phyloP scores from a whole-genome alignment of 2,113 vertebrate genomes.

The Oplegnathus fasciatus region DNA sequence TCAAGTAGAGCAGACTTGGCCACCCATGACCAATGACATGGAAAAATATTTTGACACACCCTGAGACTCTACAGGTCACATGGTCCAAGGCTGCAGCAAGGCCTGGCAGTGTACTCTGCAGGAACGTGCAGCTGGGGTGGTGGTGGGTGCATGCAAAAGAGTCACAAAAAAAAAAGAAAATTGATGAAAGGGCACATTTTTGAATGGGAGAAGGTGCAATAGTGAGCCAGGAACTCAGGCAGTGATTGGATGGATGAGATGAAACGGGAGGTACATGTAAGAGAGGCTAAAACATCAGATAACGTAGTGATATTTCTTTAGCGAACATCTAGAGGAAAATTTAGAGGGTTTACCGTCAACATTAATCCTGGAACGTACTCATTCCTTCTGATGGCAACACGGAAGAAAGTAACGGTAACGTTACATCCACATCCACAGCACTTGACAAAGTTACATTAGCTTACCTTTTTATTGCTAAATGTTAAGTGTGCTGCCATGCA shows the following conservation, averaged over 20 bases:
- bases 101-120: background rate
- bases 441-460: no score
- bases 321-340: slow-evolving; percentile 6
- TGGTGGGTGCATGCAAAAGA: background rate
- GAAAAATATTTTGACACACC: background rate
- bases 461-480: no score
- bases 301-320: background rate
- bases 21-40: background rate
- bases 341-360: background rate
- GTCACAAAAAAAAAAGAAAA: background rate
- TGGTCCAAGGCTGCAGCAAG: background rate
- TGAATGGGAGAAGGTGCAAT: background rate
- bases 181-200: background rate
- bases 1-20: background rate
- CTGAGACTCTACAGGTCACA: background rate
- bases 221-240: background rate
- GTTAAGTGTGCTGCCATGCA: no score
- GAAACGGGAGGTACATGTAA: background rate
- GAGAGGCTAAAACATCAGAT: background rate
- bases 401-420: background rate
- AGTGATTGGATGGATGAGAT: background rate
- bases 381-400: slow-evolving; percentile 11
- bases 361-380: slow-evolving; percentile 7
- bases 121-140: background rate
- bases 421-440: background rate